Percentiles rank a stretch among this genome's conserved stretches.
Evolutionary conservation across 1,140 invertebrate genomes (phyloP).

Genomic region (Zaprionus camerounensis): DNA sequence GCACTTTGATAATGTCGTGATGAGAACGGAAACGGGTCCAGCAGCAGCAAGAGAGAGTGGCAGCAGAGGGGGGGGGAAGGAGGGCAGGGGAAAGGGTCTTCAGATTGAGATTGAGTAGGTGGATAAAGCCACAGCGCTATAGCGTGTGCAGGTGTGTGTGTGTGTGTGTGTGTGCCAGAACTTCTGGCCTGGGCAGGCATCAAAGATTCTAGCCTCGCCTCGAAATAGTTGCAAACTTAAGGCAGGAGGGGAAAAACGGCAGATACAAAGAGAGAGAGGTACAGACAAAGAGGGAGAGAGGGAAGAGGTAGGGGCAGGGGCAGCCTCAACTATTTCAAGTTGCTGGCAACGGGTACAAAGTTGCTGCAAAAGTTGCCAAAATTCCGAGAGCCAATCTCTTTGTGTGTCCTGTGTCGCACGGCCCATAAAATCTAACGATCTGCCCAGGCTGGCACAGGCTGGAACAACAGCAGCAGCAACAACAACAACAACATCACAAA

Average conservation of each 20-base stretch:
- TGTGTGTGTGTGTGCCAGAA: background rate
- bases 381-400: constrained; percentile 14
- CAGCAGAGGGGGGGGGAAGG: background rate
- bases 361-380: constrained; percentile 27
- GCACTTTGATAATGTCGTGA: constrained; percentile 72
- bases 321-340: constrained; percentile 41
- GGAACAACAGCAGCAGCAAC: background rate
- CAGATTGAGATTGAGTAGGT: constrained; percentile 1
- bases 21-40: constrained; percentile 1
- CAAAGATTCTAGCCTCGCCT: constrained; percentile 25
- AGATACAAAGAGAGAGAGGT: background rate
- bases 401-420: background rate
- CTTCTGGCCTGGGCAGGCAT: constrained; percentile 20
- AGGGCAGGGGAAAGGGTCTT: background rate
- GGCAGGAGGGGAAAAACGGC: background rate
- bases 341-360: constrained; percentile 30
- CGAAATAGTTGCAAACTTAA: constrained; percentile 38
- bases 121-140: background rate
- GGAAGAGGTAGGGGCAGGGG: background rate
- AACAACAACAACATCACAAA: background rate
- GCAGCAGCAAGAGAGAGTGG: too few relatives aligned
- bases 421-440: constrained; percentile 40
- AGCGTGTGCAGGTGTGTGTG: background rate
- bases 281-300: background rate
- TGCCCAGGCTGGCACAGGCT: background rate